Evolutionary conservation across 1,140 invertebrate genomes (phyloP).

Genomic region (Theocolax elegans): DNA sequence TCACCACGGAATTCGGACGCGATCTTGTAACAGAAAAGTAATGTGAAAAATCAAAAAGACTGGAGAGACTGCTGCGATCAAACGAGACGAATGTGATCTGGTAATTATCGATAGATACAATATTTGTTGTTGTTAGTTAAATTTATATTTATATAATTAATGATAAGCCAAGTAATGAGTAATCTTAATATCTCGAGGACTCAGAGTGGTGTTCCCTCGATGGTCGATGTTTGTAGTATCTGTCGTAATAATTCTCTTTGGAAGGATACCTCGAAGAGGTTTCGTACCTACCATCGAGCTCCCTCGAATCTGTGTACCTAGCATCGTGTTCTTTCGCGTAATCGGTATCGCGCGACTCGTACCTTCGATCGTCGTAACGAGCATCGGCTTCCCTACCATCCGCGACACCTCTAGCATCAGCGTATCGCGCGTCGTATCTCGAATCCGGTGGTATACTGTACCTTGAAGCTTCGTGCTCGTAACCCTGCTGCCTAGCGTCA

Average conservation of each 20-base stretch:
- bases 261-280: conserved; percentile 52
- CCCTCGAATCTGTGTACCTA: conserved; percentile 46
- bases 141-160: too few species aligned
- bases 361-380: conserved; percentile 29
- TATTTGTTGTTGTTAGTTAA: too few species aligned
- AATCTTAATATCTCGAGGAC: conserved; percentile 60
- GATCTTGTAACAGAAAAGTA: too few species aligned
- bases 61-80: too few species aligned
- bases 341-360: conserved; percentile 14
- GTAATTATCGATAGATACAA: too few species aligned
- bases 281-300: conserved; percentile 53
- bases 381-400: conserved; percentile 40
- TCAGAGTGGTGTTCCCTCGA: conserved; percentile 64
- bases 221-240: conserved; percentile 65
- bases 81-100: too few species aligned
- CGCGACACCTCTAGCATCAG: conserved; percentile 23
- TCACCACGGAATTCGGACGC: too few species aligned
- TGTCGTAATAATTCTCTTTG: conserved; percentile 66
- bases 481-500: conserved; percentile 6
- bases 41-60: too few species aligned
- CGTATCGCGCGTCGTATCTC: conserved; percentile 21
- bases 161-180: too few species aligned
- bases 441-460: conserved; percentile 39
- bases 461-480: conserved; percentile 45
- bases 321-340: conserved; percentile 48